Percentiles rank a stretch among this genome's conserved stretches.
Evolutionary conservation across 1,140 invertebrate species (phyloP).

Genomic region (Phocides pigmalion): DNA sequence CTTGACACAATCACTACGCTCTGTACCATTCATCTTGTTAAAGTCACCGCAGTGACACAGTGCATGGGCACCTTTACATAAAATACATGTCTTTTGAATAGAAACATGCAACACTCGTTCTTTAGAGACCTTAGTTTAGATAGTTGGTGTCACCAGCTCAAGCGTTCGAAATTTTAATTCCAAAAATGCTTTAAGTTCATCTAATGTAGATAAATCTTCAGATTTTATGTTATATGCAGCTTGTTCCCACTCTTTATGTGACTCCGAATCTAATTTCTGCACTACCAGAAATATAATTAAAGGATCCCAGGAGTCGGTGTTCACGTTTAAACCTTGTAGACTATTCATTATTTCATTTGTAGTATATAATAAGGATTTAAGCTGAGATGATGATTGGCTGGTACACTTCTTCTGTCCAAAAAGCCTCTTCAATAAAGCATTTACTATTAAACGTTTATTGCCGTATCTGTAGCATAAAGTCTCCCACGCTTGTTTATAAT

Average conservation of each 20-base stretch:
- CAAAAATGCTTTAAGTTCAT: constrained; percentile 39
- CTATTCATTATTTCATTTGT: constrained; percentile 49
- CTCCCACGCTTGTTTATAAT: constrained; percentile 60
- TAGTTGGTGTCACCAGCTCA: constrained; percentile 34
- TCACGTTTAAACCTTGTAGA: constrained; percentile 44
- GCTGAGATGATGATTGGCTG: constrained; percentile 40
- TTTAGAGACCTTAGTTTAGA: constrained; percentile 10
- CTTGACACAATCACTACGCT: constrained; percentile 40
- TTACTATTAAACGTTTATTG: constrained; percentile 58
- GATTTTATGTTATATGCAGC: constrained; percentile 28
- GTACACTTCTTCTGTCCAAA: constrained; percentile 42
- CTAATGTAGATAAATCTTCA: constrained; percentile 39
- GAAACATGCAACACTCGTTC: constrained; percentile 29
- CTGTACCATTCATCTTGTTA: constrained; percentile 14
- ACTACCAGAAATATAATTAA: constrained; percentile 47
- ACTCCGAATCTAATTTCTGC: constrained; percentile 46
- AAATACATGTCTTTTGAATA: constrained; percentile 23
- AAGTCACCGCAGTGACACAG: constrained; percentile 44
- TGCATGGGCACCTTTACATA: constrained; percentile 38
- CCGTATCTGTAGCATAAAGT: constrained; percentile 61
- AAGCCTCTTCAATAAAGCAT: constrained; percentile 57
- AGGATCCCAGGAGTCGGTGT: constrained; percentile 48
- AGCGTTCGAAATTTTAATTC: constrained; percentile 41
- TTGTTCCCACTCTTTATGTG: constrained; percentile 45
- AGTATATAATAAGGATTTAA: constrained; percentile 53